phyloP scores from a whole-genome alignment of 2,888 invertebrate species.

The Dynastes maya region DNA sequence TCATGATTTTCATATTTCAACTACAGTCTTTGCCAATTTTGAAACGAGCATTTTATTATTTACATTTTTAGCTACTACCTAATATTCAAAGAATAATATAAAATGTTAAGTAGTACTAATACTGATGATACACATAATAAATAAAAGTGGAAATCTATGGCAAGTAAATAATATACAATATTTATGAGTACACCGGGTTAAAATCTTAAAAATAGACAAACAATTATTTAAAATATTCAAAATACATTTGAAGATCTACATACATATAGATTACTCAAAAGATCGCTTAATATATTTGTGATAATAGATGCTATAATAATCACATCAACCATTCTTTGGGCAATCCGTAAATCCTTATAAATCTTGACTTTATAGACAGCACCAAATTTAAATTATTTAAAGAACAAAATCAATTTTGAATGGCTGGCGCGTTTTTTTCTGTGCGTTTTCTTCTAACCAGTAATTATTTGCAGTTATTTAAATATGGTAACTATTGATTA shows the following conservation, averaged over 20 bases:
- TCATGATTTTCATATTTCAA: constrained; percentile 21
- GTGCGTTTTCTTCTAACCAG: too few species aligned
- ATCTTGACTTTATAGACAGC: neutral
- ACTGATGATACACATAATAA: constrained; percentile 47
- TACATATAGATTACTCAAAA: neutral
- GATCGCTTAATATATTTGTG: neutral
- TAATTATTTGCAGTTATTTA: too few species aligned
- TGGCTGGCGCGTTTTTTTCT: too few species aligned
- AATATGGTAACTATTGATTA: too few species aligned
- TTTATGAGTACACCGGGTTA: constrained; percentile 36
- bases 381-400: too few species aligned
- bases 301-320: neutral
- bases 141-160: constrained; percentile 47
- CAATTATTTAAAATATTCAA: constrained; percentile 26
- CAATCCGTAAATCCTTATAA: constrained; percentile 1
- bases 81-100: constrained; percentile 34
- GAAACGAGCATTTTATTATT: constrained; percentile 16
- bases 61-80: constrained; percentile 13
- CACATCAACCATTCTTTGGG: too few species aligned
- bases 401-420: too few species aligned
- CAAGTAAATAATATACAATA: constrained; percentile 48
- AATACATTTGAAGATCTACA: constrained; percentile 4
- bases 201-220: constrained; percentile 36
- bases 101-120: constrained; percentile 47
- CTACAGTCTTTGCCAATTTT: constrained; percentile 30